These are phyloP conservation scores for Dorcus parallelipipedus DNA, from an alignment of 2,888 invertebrate species.

Conservation along the genomic window DNA sequence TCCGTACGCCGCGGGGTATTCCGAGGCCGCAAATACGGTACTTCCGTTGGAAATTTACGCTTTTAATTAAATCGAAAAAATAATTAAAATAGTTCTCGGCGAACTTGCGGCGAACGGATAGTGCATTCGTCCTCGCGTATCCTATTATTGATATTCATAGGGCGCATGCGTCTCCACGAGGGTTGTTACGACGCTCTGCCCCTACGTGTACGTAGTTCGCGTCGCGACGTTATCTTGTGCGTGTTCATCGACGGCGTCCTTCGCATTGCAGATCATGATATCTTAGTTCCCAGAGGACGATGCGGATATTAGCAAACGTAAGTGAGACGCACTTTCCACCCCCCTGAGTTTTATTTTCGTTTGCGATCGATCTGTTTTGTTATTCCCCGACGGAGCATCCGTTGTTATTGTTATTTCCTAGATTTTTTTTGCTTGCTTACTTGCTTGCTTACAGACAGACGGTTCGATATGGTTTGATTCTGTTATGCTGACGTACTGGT, in stretches of 20 bases:
- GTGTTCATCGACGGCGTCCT: background rate
- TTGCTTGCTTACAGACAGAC: too few species aligned
- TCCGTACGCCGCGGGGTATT: background rate
- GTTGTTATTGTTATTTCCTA: too few species aligned
- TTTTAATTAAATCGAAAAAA: background rate
- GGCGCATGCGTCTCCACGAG: conserved; percentile 14
- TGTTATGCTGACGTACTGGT: too few species aligned
- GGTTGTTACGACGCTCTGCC: conserved; percentile 12
- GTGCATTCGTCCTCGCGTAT: conserved; percentile 9
- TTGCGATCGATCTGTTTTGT: too few species aligned
- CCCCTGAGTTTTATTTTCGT: too few species aligned
- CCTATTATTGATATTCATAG: conserved; percentile 16
- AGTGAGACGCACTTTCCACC: too few species aligned
- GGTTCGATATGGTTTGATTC: too few species aligned
- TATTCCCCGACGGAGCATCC: too few species aligned
- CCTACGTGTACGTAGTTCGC: conserved; percentile 9
- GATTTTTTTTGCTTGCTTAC: too few species aligned
- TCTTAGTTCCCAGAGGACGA: too few species aligned
- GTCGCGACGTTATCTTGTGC: conserved; percentile 11
- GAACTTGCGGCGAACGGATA: conserved; percentile 4
- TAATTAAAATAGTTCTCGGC: background rate
- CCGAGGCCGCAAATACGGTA: background rate
- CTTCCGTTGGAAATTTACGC: background rate
- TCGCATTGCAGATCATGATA: too few species aligned
- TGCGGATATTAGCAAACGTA: too few species aligned